These are phyloP conservation scores for Falco cherrug DNA, from an alignment of 2,797 vertebrate genomes.

Conservation along the genomic window DNA sequence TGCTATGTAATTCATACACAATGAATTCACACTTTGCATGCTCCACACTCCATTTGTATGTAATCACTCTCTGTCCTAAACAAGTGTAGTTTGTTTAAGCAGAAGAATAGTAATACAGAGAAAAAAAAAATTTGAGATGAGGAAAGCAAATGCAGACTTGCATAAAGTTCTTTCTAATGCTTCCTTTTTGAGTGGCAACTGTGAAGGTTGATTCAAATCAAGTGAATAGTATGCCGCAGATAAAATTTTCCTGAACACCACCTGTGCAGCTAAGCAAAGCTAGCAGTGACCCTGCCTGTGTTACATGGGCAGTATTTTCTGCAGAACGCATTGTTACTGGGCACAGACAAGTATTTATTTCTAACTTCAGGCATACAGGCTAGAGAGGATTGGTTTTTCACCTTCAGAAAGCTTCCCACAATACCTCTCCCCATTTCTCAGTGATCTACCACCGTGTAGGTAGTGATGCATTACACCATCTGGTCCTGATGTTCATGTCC, in stretches of 20 bases:
- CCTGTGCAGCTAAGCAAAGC: neutral
- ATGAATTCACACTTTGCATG: neutral
- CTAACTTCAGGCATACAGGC: neutral
- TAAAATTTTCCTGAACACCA: neutral
- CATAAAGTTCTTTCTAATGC: neutral
- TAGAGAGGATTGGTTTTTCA: slow-evolving; percentile 32
- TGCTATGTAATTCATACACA: neutral
- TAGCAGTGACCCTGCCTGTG: neutral
- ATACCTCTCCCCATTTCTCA: neutral
- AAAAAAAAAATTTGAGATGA: neutral
- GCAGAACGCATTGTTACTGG: neutral
- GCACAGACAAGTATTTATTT: slow-evolving; percentile 35
- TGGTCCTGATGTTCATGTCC: neutral
- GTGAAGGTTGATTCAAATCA: neutral
- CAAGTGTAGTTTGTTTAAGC: neutral
- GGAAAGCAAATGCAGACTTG: neutral
- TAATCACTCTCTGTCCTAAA: neutral
- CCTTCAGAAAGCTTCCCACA: slow-evolving; percentile 34
- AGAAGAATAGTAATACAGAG: neutral
- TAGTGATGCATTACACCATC: neutral
- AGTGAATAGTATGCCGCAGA: neutral
- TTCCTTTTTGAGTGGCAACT: neutral
- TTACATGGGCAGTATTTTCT: neutral
- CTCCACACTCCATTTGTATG: neutral
- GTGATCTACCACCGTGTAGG: neutral